Evolutionary conservation across 2,888 invertebrate species (phyloP).

Genomic region (Habroteleia sp.): DNA sequence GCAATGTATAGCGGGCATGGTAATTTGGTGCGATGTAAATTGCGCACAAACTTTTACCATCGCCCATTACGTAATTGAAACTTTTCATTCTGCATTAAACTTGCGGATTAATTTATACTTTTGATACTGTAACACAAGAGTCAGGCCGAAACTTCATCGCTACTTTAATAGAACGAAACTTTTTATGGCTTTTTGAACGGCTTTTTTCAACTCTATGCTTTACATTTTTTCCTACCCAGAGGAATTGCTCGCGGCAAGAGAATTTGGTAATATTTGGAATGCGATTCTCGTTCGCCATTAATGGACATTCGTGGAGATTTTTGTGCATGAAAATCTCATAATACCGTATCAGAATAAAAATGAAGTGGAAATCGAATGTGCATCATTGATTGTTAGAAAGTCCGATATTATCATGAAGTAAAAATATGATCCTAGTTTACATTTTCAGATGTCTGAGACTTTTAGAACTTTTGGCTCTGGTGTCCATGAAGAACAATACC

Average conservation of each 20-base stretch:
- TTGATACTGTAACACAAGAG: conserved; percentile 14
- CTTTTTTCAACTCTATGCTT: conserved; percentile 16
- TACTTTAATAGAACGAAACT: conserved; percentile 33
- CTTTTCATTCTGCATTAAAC: conserved; percentile 25
- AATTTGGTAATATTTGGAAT: conserved; percentile 9
- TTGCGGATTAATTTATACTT: conserved; percentile 28
- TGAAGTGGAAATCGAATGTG: background rate
- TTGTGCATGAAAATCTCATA: conserved; percentile 8
- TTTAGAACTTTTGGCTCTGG: conserved; percentile 15
- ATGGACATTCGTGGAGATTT: conserved; percentile 13
- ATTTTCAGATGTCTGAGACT: conserved; percentile 12
- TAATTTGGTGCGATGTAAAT: conserved; percentile 21
- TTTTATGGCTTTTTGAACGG: conserved; percentile 28
- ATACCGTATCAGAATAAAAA: background rate
- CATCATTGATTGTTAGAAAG: conserved; percentile 11
- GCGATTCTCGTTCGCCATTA: conserved; percentile 6
- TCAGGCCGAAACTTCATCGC: conserved; percentile 11
- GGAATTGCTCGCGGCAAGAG: background rate
- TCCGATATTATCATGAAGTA: conserved; percentile 10
- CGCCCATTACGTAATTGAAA: conserved; percentile 34
- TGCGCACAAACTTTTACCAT: conserved; percentile 18
- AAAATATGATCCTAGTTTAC: conserved; percentile 9
- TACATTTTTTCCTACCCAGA: conserved; percentile 2
- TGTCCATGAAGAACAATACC: conserved; percentile 18
- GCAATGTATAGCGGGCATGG: conserved; percentile 4